phyloP scores from a whole-genome alignment of 2,113 vertebrate species.

The Dasypus novemcinctus region DNA sequence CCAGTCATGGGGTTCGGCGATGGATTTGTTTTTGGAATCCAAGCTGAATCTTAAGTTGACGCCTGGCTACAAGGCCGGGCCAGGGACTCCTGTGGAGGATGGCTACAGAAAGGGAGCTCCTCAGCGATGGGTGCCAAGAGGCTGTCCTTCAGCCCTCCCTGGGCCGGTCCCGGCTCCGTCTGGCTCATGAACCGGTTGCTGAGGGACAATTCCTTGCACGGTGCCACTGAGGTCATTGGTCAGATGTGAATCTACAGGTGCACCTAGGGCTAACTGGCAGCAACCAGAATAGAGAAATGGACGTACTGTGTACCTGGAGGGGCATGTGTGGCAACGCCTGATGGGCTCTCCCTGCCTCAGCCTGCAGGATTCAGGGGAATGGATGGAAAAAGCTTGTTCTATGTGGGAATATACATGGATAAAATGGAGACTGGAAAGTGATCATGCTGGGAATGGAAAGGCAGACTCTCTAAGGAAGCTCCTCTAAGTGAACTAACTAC shows the following conservation, averaged over 20 bases:
- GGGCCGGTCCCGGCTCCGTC: background rate
- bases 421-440: background rate
- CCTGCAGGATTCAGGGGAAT: background rate
- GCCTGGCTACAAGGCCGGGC: background rate
- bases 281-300: too few species aligned
- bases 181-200: too few species aligned
- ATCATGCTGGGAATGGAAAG: background rate
- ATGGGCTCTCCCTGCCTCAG: background rate
- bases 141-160: background rate
- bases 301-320: too few species aligned
- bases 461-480: background rate
- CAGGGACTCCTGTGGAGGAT: background rate
- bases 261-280: background rate
- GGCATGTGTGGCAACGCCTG: background rate
- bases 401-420: background rate
- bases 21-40: background rate
- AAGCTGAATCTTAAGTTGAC: background rate
- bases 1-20: fast-evolving
- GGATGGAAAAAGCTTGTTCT: background rate
- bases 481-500: background rate
- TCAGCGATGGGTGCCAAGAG: background rate
- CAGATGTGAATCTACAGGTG: background rate
- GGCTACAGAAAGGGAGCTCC: background rate
- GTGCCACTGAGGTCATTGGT: background rate
- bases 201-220: background rate